phyloP scores from a whole-genome alignment of 2,888 invertebrate genomes.

The Plagodis dolabraria region DNA sequence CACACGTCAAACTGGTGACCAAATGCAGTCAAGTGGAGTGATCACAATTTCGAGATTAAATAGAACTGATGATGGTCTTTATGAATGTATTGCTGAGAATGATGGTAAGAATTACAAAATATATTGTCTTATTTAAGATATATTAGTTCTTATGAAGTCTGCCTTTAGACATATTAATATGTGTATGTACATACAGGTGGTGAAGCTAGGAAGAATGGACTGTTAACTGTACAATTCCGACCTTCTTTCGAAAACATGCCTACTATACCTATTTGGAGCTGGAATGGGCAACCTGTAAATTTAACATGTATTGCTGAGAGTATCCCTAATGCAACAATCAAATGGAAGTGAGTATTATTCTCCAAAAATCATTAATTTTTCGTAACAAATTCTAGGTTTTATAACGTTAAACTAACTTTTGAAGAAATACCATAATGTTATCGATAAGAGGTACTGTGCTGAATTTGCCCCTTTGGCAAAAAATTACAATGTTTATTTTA shows the following conservation, averaged over 20 bases:
- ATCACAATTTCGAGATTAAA: slow-evolving; percentile 88
- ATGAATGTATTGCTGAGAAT: slow-evolving; percentile 94
- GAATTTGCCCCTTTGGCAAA: too few species aligned
- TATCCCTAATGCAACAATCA: slow-evolving; percentile 96
- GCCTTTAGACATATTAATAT: not conserved
- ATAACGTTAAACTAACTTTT: not conserved
- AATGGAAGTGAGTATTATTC: slow-evolving; percentile 91
- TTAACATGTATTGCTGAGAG: slow-evolving; percentile 94
- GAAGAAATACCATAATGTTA: slow-evolving; percentile 2
- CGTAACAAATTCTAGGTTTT: too few species aligned
- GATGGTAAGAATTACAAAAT: slow-evolving; percentile 72
- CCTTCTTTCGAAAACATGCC: slow-evolving; percentile 91
- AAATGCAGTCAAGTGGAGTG: slow-evolving; percentile 84
- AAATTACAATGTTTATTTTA: too few species aligned
- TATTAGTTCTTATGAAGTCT: not conserved
- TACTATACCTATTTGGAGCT: slow-evolving; percentile 91
- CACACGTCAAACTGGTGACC: slow-evolving; percentile 73
- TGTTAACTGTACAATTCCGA: slow-evolving; percentile 92
- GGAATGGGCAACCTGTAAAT: slow-evolving; percentile 92
- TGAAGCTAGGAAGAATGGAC: slow-evolving; percentile 90
- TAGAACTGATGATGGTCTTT: slow-evolving; percentile 93
- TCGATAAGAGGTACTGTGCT: too few species aligned
- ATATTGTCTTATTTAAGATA: not conserved
- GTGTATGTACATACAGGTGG: slow-evolving; percentile 76
- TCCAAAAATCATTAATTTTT: not conserved